Percentiles rank a stretch among this genome's conserved stretches.
phyloP scores from a whole-genome alignment of 2,888 invertebrate species.

The Augiades crinisus region DNA sequence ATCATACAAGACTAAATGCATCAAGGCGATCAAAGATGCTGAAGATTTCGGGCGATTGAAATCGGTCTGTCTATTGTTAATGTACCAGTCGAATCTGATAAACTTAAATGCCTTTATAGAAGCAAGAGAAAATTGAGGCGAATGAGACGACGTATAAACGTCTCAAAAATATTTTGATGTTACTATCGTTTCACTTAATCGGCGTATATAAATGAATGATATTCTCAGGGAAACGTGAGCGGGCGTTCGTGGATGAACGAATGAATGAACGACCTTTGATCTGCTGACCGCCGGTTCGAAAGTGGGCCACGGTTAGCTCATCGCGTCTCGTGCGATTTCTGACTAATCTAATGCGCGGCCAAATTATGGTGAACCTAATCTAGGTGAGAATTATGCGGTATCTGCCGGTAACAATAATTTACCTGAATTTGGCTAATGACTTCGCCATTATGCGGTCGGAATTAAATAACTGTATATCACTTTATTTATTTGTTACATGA shows the following conservation, averaged over 20 bases:
- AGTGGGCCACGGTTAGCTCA: slow-evolving; percentile 52
- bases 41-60: neutral
- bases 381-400: slow-evolving; percentile 17
- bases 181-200: no score
- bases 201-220: neutral
- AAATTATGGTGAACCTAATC: slow-evolving; percentile 10
- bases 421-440: slow-evolving; percentile 10
- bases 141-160: no score
- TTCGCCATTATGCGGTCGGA: slow-evolving; percentile 1
- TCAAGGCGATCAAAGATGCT: neutral
- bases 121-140: no score
- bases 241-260: slow-evolving; percentile 22
- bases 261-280: slow-evolving; percentile 48
- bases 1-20: no score
- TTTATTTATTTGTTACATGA: no score
- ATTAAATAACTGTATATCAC: neutral
- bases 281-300: slow-evolving; percentile 53
- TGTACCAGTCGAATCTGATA: no score
- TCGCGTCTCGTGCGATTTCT: slow-evolving; percentile 27
- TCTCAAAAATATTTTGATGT: no score
- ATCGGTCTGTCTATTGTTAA: no score
- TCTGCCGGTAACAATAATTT: neutral
- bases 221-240: neutral
- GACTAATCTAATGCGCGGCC: slow-evolving; percentile 15
- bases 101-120: no score